Percentiles rank a stretch among this genome's conserved stretches.
These are phyloP conservation scores for Cantharis lateralis DNA, from an alignment of 2,888 invertebrate genomes.

Conservation along the genomic window DNA sequence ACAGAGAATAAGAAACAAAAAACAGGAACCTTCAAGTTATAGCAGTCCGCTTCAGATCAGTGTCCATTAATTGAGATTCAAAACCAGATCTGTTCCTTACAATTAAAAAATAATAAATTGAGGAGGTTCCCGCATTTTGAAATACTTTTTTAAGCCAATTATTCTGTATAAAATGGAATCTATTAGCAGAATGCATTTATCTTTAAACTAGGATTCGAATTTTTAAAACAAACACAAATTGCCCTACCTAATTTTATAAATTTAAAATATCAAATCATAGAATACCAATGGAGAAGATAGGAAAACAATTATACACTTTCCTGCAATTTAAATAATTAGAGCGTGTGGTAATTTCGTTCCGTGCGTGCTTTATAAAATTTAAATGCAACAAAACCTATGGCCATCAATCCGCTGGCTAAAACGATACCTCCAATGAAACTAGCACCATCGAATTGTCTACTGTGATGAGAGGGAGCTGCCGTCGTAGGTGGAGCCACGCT, in stretches of 20 bases:
- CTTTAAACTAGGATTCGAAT: neutral
- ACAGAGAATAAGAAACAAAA: constrained; percentile 16
- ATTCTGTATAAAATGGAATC: constrained; percentile 6
- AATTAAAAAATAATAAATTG: neutral
- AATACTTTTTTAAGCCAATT: neutral
- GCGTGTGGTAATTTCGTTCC: constrained; percentile 86
- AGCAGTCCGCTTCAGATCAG: neutral
- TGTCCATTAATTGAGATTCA: neutral
- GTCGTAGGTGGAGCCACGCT: constrained; percentile 22
- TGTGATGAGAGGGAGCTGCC: constrained; percentile 36
- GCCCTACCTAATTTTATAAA: neutral
- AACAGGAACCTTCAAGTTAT: constrained; percentile 1
- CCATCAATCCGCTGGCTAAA: constrained; percentile 76
- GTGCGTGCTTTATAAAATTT: constrained; percentile 87
- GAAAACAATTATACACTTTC: neutral
- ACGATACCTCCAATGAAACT: constrained; percentile 88
- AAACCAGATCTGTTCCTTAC: neutral
- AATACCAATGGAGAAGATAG: neutral
- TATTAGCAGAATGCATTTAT: constrained; percentile 10
- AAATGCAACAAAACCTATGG: constrained; percentile 80
- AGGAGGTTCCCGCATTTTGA: constrained; percentile 2
- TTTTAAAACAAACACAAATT: neutral
- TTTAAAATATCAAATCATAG: neutral
- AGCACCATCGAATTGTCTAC: constrained; percentile 71
- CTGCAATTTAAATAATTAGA: constrained; percentile 63